These are phyloP conservation scores for Otolemur crassicaudatus DNA, from an alignment of 2,797 vertebrate genomes.

Conservation along the genomic window DNA sequence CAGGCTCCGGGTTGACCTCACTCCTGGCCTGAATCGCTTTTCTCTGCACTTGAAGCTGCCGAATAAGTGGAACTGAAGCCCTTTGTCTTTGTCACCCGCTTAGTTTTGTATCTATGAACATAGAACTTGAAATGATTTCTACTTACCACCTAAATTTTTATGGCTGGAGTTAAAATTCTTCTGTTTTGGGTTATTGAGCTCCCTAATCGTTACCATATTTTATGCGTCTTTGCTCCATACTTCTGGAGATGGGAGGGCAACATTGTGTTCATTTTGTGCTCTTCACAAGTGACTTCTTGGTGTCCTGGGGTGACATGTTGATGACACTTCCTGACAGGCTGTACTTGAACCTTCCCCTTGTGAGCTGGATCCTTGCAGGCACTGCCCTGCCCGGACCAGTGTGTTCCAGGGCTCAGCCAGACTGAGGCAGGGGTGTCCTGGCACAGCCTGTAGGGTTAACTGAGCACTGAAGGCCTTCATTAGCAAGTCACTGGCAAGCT, in stretches of 20 bases:
- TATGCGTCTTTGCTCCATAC: constrained; percentile 63
- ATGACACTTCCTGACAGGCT: constrained; percentile 75
- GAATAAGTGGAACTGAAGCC: background rate
- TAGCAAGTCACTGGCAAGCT: constrained; percentile 73
- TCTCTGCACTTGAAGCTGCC: background rate
- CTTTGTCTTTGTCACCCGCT: background rate
- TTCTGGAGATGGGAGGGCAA: constrained; percentile 70
- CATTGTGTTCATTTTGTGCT: constrained; percentile 66
- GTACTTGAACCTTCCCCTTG: constrained; percentile 65
- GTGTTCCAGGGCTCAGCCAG: background rate
- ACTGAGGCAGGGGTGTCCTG: constrained; percentile 72
- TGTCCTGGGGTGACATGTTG: constrained; percentile 80
- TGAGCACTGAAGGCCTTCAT: constrained; percentile 69
- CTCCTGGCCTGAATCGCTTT: background rate
- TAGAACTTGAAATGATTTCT: background rate
- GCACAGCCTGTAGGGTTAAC: constrained; percentile 76
- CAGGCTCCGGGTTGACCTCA: background rate
- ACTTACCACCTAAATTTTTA: background rate
- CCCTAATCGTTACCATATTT: constrained; percentile 69
- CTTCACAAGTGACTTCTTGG: constrained; percentile 65
- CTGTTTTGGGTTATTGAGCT: background rate
- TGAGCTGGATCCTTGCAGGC: constrained; percentile 70
- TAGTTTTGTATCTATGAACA: background rate
- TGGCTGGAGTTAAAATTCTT: background rate
- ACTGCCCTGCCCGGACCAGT: constrained; percentile 68